phyloP scores from a whole-genome alignment of 2,113 vertebrate species.

The Antechinus flavipes region DNA sequence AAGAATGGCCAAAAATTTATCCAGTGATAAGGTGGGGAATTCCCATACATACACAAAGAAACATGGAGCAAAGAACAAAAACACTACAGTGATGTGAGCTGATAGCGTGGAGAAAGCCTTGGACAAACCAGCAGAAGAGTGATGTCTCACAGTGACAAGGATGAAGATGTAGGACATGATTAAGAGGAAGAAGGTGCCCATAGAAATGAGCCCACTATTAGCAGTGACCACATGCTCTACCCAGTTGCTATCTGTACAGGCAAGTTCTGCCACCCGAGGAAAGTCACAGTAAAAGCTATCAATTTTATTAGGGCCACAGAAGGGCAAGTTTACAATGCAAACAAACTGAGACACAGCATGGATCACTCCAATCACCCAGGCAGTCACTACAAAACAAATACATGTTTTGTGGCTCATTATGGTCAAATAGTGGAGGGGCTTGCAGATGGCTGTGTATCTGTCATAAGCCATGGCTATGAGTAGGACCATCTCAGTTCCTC shows the following conservation, averaged over 20 bases:
- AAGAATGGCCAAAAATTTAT: slow-evolving; percentile 75
- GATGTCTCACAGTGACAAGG: slow-evolving; percentile 60
- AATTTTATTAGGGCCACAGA: slow-evolving; percentile 71
- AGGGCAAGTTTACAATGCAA: slow-evolving; percentile 74
- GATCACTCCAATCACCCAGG: slow-evolving; percentile 62
- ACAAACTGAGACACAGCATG: slow-evolving; percentile 73
- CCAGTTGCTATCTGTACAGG: slow-evolving; percentile 60
- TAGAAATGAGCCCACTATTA: slow-evolving; percentile 75
- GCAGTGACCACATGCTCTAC: slow-evolving; percentile 73
- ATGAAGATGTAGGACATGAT: slow-evolving; percentile 71
- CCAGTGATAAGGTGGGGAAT: slow-evolving; percentile 66
- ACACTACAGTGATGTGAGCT: slow-evolving; percentile 66
- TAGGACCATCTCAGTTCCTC: slow-evolving; percentile 72
- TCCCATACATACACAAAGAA: slow-evolving; percentile 74
- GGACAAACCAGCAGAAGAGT: slow-evolving; percentile 70
- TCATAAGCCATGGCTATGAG: slow-evolving; percentile 75
- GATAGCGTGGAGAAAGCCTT: slow-evolving; percentile 71
- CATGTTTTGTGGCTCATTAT: slow-evolving; percentile 69
- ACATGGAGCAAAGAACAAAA: slow-evolving; percentile 73
- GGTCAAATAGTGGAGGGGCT: slow-evolving; percentile 71
- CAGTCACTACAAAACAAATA: slow-evolving; percentile 7
- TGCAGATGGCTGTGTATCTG: slow-evolving; percentile 73
- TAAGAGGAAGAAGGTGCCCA: slow-evolving; percentile 72
- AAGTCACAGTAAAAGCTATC: slow-evolving; percentile 78
- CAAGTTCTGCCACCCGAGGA: slow-evolving; percentile 72